Base-by-base conservation (phyloP, 2,888 invertebrate species). In the Prenolepis imparis region DNA sequence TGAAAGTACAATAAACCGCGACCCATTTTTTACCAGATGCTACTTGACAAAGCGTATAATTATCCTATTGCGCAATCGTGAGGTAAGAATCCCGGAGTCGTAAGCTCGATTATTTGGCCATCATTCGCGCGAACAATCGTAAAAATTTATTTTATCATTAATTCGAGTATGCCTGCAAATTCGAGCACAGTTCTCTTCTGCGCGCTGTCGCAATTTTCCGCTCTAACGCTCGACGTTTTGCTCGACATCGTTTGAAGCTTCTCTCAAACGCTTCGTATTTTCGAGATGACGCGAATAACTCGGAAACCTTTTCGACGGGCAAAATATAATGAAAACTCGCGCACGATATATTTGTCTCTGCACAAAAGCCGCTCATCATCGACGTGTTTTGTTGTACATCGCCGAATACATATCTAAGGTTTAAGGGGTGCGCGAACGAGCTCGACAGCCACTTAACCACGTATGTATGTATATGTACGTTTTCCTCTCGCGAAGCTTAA, bases 361-460 rank as follows among this genome's bases (percentile, higher is more conserved):
- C 39, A 32, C 9, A 32, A 44, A 36, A 59, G 12, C 11, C 36
- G 9, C 36, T 78, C 12, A 32, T 52, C 41, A 28, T 68, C 21
- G 32, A 78, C 44, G 36, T 32, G 12, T 5, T 28, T 28, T 18
- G 57, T 15, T 57, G 41, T 55, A 36, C 5, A 5, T 48, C 24
- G 6, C 8, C 11, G 9, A 74, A 44, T n/a, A 12, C 18, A 8
- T 44, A 4, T 52, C 0, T 6, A 36, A 41, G 32, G n/a, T 57
- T 32, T 18, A 72, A 61, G 36, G 36, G 24, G 4, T 36, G 44
- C 28, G 21, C 44, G 18, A 78, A 59, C 44, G 28, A 55, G 21
- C 78, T 80, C 72, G 36, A 72, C 78, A 36, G 44, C 72, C 78
- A 72, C 78, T 80, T 72, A 80, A 72, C 68, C 52, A n/a, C 52